Evolutionary conservation across 2,797 vertebrate genomes (phyloP).

Genomic region (Tenualosa thibaudeaui): DNA sequence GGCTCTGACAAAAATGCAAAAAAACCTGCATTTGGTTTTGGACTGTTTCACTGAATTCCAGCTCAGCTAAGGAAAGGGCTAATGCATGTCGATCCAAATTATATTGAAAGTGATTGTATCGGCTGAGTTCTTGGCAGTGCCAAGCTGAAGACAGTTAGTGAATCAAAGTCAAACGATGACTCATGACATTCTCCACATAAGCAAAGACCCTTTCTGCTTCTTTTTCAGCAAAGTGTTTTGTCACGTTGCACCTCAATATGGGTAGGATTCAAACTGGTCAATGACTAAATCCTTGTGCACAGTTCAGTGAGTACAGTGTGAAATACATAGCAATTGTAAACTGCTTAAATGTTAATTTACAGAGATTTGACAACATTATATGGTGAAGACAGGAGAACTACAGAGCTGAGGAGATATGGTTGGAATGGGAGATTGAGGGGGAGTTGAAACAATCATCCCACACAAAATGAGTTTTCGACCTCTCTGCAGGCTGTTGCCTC

Average conservation of each 20-base stretch:
- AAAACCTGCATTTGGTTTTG: neutral
- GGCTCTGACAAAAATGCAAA: neutral
- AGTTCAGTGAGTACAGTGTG: neutral
- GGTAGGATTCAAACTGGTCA: neutral
- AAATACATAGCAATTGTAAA: neutral
- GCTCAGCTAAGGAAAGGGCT: neutral
- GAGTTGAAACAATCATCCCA: neutral
- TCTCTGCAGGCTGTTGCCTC: neutral
- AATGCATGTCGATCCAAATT: conserved; percentile 9
- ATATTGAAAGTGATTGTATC: conserved; percentile 8
- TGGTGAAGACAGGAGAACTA: too few relatives aligned
- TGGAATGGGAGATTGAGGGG: neutral
- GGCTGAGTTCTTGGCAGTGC: neutral
- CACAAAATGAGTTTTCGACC: conserved; percentile 6
- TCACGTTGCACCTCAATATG: neutral
- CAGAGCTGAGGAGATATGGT: too few relatives aligned
- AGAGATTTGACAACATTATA: neutral
- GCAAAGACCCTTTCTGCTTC: neutral
- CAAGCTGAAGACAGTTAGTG: neutral
- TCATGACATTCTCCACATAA: neutral
- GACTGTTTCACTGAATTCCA: neutral
- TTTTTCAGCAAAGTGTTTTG: too few relatives aligned
- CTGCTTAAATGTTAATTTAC: neutral
- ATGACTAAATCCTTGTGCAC: neutral
- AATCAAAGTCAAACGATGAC: conserved; percentile 11